Conservation (phyloP, 2,797 vertebrate species). For the Gallinago solitaria region DNA sequence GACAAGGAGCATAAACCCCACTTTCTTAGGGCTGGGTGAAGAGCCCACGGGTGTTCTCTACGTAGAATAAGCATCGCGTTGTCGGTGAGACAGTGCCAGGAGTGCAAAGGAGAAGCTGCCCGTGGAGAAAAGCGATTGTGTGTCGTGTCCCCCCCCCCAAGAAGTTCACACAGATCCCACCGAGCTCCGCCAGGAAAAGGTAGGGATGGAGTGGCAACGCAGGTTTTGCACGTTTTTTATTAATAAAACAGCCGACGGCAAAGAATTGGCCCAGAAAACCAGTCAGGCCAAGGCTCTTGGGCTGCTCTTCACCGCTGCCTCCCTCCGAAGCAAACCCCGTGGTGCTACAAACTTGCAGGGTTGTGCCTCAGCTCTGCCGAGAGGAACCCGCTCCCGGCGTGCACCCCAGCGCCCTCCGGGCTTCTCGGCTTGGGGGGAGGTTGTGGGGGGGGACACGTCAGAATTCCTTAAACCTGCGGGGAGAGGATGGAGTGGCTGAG, state of each 20-base stretch:
- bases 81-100: too few species aligned
- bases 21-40: too few species aligned
- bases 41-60: too few species aligned
- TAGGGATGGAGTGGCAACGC: accelerated
- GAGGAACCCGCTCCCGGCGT: neutral
- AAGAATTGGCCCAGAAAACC: neutral
- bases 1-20: too few species aligned
- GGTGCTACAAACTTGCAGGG: neutral
- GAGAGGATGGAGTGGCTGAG: neutral
- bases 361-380: neutral
- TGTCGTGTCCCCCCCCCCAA: too few species aligned
- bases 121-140: accelerated
- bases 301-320: neutral
- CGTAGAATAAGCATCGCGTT: too few species aligned
- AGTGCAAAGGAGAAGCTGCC: neutral
- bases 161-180: accelerated
- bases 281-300: neutral
- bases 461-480: constrained; percentile 60
- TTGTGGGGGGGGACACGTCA: neutral
- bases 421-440: neutral
- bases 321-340: accelerated
- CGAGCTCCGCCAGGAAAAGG: accelerated
- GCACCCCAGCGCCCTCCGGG: neutral
- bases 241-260: neutral
- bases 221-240: constrained; percentile 30